phyloP scores from a whole-genome alignment of 1,140 invertebrate genomes.

The Chironomus tepperi region DNA sequence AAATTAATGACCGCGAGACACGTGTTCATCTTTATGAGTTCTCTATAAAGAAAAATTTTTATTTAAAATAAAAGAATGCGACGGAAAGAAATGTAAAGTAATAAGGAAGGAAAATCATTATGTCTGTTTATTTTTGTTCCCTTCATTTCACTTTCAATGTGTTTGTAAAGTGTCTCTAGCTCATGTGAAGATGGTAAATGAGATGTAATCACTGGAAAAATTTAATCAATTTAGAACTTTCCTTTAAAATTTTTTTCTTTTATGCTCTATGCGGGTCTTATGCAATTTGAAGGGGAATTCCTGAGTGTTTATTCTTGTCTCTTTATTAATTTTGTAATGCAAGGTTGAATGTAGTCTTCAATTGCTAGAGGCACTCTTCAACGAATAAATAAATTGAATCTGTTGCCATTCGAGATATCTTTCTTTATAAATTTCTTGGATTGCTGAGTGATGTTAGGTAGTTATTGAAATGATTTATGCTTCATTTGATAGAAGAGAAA shows the following conservation, averaged over 20 bases:
- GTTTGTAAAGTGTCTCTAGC: not conserved
- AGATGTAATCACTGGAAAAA: not conserved
- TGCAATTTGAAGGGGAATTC: too few species aligned
- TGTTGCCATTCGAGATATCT: too few species aligned
- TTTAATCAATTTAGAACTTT: conserved; percentile 2
- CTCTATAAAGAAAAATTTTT: too few species aligned
- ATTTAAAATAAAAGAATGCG: not conserved
- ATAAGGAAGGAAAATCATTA: conserved; percentile 9
- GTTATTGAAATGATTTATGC: too few species aligned
- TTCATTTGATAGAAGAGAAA: too few species aligned
- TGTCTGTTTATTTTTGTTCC: not conserved
- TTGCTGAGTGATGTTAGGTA: too few species aligned
- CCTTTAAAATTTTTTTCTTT: not conserved
- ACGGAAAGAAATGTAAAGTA: not conserved
- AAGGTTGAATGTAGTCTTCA: too few species aligned
- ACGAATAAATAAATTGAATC: too few species aligned
- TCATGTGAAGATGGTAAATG: not conserved
- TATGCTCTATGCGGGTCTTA: not conserved
- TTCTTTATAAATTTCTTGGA: too few species aligned
- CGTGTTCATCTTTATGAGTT: conserved; percentile 5
- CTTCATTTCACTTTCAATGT: not conserved
- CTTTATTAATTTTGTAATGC: too few species aligned
- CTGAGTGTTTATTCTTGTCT: too few species aligned
- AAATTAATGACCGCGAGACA: conserved; percentile 12
- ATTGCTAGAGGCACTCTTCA: too few species aligned